Conservation (phyloP, 2,888 invertebrate species). For the Psylliodes chrysocephalus region DNA sequence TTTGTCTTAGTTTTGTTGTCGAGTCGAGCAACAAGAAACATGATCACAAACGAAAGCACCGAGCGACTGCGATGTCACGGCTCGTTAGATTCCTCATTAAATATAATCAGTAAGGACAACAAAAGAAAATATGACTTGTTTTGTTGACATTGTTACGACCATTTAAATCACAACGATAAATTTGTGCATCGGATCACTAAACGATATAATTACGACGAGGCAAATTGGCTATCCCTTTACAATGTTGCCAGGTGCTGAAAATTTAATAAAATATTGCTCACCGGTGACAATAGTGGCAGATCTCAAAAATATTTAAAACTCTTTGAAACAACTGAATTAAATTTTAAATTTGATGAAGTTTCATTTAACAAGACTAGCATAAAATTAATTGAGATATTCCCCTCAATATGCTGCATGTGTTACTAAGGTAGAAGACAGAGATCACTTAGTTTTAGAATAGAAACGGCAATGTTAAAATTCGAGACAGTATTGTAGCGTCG, state of each 20-base stretch:
- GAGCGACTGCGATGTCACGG: conserved; percentile 16
- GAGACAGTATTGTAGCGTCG: too few relatives aligned
- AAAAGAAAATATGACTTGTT: conserved; percentile 22
- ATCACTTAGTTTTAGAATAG: too few relatives aligned
- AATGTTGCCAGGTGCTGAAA: background rate
- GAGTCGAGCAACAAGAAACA: background rate
- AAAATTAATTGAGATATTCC: too few relatives aligned
- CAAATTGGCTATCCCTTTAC: background rate
- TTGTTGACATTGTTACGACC: conserved; percentile 16
- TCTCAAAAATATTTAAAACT: too few relatives aligned
- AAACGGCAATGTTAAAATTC: too few relatives aligned
- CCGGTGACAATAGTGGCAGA: too few relatives aligned
- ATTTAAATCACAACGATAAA: conserved; percentile 17
- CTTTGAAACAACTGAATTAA: too few relatives aligned
- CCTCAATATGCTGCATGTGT: too few relatives aligned
- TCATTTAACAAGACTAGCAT: too few relatives aligned
- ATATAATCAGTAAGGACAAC: conserved; percentile 24
- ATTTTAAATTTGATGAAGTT: too few relatives aligned
- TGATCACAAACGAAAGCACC: background rate
- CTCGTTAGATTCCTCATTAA: conserved; percentile 28
- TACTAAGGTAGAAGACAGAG: too few relatives aligned
- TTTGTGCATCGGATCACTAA: conserved; percentile 16
- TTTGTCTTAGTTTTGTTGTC: background rate
- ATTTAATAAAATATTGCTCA: too few relatives aligned
- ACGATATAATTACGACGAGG: conserved; percentile 8